Conservation (phyloP, 1,140 invertebrate genomes). For the Rhyacophila brunnea region DNA sequence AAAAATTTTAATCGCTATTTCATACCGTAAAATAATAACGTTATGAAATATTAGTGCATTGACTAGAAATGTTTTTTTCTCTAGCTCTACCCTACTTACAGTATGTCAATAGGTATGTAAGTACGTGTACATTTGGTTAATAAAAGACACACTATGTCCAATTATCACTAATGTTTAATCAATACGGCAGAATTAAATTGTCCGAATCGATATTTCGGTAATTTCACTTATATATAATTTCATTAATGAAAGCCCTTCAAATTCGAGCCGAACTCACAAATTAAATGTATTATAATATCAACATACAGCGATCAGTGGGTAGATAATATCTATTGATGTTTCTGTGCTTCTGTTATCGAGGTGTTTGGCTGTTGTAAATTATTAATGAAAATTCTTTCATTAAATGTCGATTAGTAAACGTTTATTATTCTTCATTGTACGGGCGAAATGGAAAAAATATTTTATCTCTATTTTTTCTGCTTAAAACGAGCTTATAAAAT, state of each 20-base stretch:
- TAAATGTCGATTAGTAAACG: conserved; percentile 24
- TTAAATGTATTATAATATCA: conserved; percentile 19
- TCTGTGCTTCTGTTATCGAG: conserved; percentile 20
- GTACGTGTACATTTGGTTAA: conserved; percentile 21
- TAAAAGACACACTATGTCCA: conserved; percentile 10
- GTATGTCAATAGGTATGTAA: no score
- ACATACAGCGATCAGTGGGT: conserved; percentile 11
- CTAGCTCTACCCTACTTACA: no score
- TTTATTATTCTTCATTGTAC: conserved; percentile 3
- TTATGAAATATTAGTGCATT: no score
- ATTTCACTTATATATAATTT: conserved; percentile 26
- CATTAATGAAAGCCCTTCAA: conserved; percentile 16
- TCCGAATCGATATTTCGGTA: conserved; percentile 11
- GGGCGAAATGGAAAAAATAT: no score
- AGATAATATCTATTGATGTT: conserved; percentile 12
- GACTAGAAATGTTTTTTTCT: no score
- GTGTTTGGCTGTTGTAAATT: conserved; percentile 22
- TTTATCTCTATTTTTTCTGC: no score
- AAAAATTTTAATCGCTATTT: no score
- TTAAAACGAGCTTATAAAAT: no score
- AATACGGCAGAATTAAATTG: conserved; percentile 10
- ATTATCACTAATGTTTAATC: conserved; percentile 21
- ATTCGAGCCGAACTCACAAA: conserved; percentile 18
- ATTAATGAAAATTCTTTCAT: conserved; percentile 22
- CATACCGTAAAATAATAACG: no score